Base-by-base conservation (phyloP, 2,888 invertebrate genomes). In the Yponomeuta malinellus region DNA sequence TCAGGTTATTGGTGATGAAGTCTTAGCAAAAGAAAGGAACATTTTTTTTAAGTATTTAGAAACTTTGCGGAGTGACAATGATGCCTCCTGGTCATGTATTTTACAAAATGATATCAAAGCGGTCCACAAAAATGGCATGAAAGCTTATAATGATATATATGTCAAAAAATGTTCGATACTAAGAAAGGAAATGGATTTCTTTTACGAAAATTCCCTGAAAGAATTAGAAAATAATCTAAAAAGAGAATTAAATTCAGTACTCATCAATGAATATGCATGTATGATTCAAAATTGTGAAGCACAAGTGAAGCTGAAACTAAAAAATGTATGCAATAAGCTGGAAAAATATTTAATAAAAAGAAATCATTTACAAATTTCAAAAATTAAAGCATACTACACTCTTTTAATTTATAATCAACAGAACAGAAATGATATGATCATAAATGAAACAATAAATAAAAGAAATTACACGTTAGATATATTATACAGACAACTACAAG, bases 401-500 rank as follows among this genome's bases (percentile, higher is more conserved):
- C 75, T 90, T 43, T 79, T 92, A 63, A 76, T 87, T 33, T 76
- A 82, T 23, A 85, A 89, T 75, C 90, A 92, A 77, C 63, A 76
- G 4, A 72, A 80, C 59, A 82, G 81, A 78, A 80, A 80, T 71
- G 79, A 79, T n/a, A 77, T 78, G 71, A 72, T 87, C 0, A 76
- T 88, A 29, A 84, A 85, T 73, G 74, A 78, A 69, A 82, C 84
- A 4, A 75, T 86, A 63, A 70, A 75, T 71, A 83, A 87, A 73
- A 82, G 87, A 78, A 91, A 92, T 74, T 85, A 89, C 72, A 85
- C 86, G 1, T 73, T 92, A 5, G 79, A 78, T 75, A 83, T 85
- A 43, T 90, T 88, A 77, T 84, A 80, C 65, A 84, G 75, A 73
- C 86, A 86, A 77, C 78, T 85, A 70, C 84, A 90, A 76, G 79